Evolutionary conservation across 1,140 invertebrate genomes (phyloP).

Genomic region (Eurosta solidaginis): DNA sequence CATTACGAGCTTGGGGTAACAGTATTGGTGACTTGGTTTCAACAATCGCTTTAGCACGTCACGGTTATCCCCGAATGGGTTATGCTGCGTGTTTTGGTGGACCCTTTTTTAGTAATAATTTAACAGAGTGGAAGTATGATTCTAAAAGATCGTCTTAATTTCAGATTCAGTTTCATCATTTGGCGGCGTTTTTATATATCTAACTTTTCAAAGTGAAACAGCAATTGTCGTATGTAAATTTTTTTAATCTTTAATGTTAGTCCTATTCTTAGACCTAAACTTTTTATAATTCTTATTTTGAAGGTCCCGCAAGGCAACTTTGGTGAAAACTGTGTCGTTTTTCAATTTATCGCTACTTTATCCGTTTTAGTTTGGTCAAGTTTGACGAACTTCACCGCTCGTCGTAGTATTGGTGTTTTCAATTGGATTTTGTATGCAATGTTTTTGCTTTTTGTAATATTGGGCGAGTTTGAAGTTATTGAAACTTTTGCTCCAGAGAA

Average conservation of each 20-base stretch:
- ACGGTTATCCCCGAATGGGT: slow-evolving; percentile 38
- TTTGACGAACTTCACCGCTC: slow-evolving; percentile 32
- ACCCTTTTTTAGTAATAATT: slow-evolving; percentile 38
- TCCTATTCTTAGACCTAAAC: background rate
- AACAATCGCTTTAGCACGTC: slow-evolving; percentile 31
- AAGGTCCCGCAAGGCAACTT: slow-evolving; percentile 30
- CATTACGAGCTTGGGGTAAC: slow-evolving; percentile 36
- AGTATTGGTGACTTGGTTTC: slow-evolving; percentile 37
- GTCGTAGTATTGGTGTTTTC: slow-evolving; percentile 31
- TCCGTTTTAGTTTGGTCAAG: slow-evolving; percentile 16
- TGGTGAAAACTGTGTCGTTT: slow-evolving; percentile 35
- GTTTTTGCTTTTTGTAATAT: slow-evolving; percentile 19
- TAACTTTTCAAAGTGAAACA: background rate
- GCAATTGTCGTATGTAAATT: background rate
- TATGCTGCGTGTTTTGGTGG: slow-evolving; percentile 38
- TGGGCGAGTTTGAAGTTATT: slow-evolving; percentile 33
- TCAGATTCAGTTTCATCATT: slow-evolving; percentile 18
- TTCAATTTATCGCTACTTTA: slow-evolving; percentile 21
- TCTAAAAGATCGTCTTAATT: background rate
- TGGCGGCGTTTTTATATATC: slow-evolving; percentile 21
- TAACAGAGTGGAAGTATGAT: background rate
- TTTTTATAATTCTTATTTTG: background rate
- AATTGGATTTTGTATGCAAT: slow-evolving; percentile 31
- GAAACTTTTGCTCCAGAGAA: slow-evolving; percentile 30
- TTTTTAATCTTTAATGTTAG: background rate